These are phyloP conservation scores for Stenichneumon culpator DNA, from an alignment of 2,888 invertebrate species.

Conservation along the genomic window DNA sequence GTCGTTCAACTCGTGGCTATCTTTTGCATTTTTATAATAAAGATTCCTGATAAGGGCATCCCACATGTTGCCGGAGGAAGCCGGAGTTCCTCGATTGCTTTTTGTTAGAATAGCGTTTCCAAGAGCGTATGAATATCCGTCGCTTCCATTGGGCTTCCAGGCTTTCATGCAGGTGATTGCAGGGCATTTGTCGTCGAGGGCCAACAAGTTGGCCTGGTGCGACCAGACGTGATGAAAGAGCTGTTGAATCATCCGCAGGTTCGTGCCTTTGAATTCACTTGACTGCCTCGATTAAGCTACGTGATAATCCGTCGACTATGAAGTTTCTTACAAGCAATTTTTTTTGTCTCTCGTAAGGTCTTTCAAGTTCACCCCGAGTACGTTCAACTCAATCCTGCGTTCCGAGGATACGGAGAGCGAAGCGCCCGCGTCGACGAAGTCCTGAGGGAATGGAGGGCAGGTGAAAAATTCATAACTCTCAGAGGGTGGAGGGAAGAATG, in stretches of 20 bases:
- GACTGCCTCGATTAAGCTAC: background rate
- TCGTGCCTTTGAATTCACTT: slow-evolving; percentile 73
- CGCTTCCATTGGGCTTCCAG: slow-evolving; percentile 84
- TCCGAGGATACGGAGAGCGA: slow-evolving; percentile 94
- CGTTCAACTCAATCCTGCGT: slow-evolving; percentile 95
- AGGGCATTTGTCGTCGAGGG: slow-evolving; percentile 95
- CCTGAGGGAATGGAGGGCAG: slow-evolving; percentile 90
- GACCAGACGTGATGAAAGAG: slow-evolving; percentile 93
- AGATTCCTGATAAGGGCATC: slow-evolving; percentile 51
- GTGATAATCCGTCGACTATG: background rate
- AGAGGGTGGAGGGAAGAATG: slow-evolving; percentile 98
- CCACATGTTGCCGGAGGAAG: background rate
- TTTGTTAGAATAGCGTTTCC: background rate
- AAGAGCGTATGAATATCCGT: background rate
- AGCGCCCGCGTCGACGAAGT: slow-evolving; percentile 92
- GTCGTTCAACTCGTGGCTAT: slow-evolving; percentile 60
- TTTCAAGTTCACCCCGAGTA: slow-evolving; percentile 90
- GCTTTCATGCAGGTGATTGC: slow-evolving; percentile 92
- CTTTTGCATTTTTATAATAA: slow-evolving; percentile 19
- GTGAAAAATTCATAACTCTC: slow-evolving; percentile 92
- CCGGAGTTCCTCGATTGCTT: background rate
- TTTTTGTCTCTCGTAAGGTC: slow-evolving; percentile 85
- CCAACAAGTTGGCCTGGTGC: slow-evolving; percentile 95
- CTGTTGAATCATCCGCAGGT: slow-evolving; percentile 94
- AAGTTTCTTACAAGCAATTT: background rate